Conservation (phyloP, 2,113 vertebrate species). For the Limnothrissa miodon region DNA sequence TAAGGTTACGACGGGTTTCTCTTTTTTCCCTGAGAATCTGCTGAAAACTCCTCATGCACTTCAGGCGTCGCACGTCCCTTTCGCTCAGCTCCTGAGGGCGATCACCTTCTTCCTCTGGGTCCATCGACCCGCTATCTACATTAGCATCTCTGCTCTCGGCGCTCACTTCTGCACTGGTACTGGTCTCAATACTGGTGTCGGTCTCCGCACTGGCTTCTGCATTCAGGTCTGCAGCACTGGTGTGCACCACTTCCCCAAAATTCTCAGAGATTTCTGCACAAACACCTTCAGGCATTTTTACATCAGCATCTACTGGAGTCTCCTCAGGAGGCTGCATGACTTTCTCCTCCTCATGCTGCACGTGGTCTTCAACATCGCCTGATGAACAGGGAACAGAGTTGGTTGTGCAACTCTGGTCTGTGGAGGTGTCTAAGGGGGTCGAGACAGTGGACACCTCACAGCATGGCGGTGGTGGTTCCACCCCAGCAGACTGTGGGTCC, state of each 20-base stretch:
- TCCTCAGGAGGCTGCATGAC: background rate
- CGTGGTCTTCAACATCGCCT: background rate
- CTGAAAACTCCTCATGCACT: constrained; percentile 90
- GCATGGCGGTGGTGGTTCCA: background rate
- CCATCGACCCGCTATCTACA: background rate
- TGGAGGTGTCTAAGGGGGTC: background rate
- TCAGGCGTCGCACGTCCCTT: constrained; percentile 80
- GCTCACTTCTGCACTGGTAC: background rate
- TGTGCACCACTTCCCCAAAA: constrained; percentile 28
- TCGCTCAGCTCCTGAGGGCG: constrained; percentile 44
- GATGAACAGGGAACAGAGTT: background rate
- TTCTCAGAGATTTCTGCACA: constrained; percentile 7
- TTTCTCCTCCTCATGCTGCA: background rate
- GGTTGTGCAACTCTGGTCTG: background rate
- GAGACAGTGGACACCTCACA: background rate
- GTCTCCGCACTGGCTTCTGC: background rate
- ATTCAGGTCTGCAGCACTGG: background rate
- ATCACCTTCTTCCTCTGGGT: constrained; percentile 25
- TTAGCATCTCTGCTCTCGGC: background rate
- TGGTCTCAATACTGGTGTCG: background rate
- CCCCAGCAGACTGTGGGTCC: background rate
- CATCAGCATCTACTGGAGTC: background rate
- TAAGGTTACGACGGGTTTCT: constrained; percentile 80
- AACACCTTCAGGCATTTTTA: background rate
- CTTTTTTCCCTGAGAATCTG: constrained; percentile 87